Evolutionary conservation across 2,888 invertebrate genomes (phyloP), one percentile per base, ranked within the genome.

Genomic region (Hydropsyche betteni): DNA sequence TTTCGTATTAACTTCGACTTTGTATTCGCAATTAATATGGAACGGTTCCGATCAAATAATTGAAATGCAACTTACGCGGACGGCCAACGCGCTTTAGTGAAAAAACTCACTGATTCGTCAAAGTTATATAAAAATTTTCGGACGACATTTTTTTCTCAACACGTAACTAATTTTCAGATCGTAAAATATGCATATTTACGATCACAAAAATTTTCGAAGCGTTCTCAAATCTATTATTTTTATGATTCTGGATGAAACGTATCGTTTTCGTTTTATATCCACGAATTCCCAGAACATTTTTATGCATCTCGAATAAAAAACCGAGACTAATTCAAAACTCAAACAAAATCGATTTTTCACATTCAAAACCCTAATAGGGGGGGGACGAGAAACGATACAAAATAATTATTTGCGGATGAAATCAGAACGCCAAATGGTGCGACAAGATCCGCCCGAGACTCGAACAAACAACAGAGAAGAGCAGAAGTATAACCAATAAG

Each of bases 401-500:
- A 70, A 70, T 52, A 70, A 70, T 70, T 72, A 72, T 72, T 44
- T 72, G 72, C 55, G 44, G 36, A 72, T 72, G 58, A 61, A 72
- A 72, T 72, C 72, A 58, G 58, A 33, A 44, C 72, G 44, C 38
- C 36, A 72, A 72, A 72, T 55, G 72, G 72, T 36, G 36, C 36
- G 68, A 64, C 74, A 73, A 76, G 70, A 75, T 77, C 72, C 24
- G 24, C 24, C 24, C 68, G 53, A 58, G 68, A 72, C 69, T 77
- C n/a, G 52, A 55, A 50, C 36, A 76, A 44, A 69, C 52, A 68
- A 68, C 61, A 64, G 69, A 75, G 76, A 36, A 76, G 64, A 75
- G 69, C 36, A 69, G 74, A 68, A 74, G 76, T 44, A 44, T 78
- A 73, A 76, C 75, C 78, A 78, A 78, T 78, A 78, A 78, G 78